These are phyloP conservation scores for Pterostichus niger DNA, from an alignment of 2,888 invertebrate genomes.

Conservation along the genomic window DNA sequence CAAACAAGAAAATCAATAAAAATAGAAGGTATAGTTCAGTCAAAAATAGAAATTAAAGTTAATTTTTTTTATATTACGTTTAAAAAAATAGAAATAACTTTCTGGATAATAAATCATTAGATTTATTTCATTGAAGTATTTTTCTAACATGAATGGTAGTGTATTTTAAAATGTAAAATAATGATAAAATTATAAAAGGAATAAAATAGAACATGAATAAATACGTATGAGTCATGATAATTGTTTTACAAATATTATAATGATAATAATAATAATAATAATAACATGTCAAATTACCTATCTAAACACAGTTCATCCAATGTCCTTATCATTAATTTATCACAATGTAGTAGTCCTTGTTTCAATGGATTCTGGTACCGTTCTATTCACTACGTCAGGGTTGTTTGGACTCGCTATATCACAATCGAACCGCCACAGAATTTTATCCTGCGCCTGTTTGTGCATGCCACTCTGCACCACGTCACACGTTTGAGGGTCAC, in stretches of 20 bases:
- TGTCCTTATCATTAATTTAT: slow-evolving; percentile 70
- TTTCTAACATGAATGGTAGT: slow-evolving; percentile 55
- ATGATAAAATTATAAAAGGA: slow-evolving; percentile 57
- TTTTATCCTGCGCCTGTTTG: slow-evolving; percentile 85
- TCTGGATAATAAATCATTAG: slow-evolving; percentile 25
- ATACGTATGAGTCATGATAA: slow-evolving; percentile 54
- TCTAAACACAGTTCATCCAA: slow-evolving; percentile 56
- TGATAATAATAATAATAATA: slow-evolving; percentile 56
- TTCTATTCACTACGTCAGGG: slow-evolving; percentile 75
- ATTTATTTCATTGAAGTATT: slow-evolving; percentile 44
- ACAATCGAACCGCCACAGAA: slow-evolving; percentile 77
- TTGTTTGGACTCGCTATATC: slow-evolving; percentile 75
- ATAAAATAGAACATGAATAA: slow-evolving; percentile 52
- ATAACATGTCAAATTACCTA: slow-evolving; percentile 61
- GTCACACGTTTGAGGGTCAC: slow-evolving; percentile 85
- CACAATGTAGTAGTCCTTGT: slow-evolving; percentile 77
- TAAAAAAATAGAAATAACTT: slow-evolving; percentile 1
- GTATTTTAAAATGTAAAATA: slow-evolving; percentile 42
- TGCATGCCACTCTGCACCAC: slow-evolving; percentile 95
- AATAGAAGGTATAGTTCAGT: too few species aligned
- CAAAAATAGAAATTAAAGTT: too few species aligned
- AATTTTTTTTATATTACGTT: not conserved
- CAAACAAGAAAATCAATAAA: too few species aligned
- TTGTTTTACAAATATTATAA: slow-evolving; percentile 57
- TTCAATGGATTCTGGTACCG: slow-evolving; percentile 75